phyloP scores from a whole-genome alignment of 2,113 vertebrate species.

The Rhinoderma darwinii region DNA sequence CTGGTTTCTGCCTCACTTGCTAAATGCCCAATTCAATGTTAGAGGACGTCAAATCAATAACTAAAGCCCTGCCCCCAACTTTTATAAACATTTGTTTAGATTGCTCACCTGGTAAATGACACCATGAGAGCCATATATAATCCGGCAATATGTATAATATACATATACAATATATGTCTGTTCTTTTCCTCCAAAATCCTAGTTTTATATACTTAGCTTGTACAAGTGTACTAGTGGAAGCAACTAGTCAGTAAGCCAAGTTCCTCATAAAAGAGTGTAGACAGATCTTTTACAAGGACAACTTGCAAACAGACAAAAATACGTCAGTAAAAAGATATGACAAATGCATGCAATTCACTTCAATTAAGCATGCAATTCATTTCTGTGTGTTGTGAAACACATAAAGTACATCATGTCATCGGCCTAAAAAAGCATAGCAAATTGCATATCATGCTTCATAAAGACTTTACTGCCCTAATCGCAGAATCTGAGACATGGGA shows the following conservation, averaged over 20 bases:
- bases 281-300: background rate
- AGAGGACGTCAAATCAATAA: constrained; percentile 37
- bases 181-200: background rate
- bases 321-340: background rate
- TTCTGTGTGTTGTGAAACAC: background rate
- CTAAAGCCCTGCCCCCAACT: background rate
- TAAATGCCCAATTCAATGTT: background rate
- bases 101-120: background rate
- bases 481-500: background rate
- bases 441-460: background rate
- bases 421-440: background rate
- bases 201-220: background rate
- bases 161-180: background rate
- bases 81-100: background rate
- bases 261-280: background rate
- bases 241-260: background rate
- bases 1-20: constrained; percentile 52
- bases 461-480: background rate
- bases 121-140: background rate
- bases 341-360: background rate
- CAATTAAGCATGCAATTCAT: background rate
- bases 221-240: background rate
- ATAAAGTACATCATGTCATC: background rate
- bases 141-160: no score
- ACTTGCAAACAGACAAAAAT: background rate